A percentile compares a stretch with the other conserved stretches of the same genome.
Conservation (phyloP, 2,797 vertebrate species). For the Pogonophryne albipinna region DNA sequence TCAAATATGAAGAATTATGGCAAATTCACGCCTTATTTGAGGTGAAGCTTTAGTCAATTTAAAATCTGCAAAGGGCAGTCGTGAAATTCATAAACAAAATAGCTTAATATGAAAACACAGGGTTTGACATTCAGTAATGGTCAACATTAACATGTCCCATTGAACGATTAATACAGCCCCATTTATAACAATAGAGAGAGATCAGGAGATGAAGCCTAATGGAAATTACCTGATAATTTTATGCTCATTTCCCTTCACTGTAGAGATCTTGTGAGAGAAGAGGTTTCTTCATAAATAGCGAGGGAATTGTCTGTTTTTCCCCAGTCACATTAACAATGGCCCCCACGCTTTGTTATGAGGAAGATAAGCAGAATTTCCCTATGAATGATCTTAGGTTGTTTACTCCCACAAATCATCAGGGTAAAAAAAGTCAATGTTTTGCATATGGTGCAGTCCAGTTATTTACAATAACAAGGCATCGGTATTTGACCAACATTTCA, state of each 20-base stretch:
- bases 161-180: conserved; percentile 53
- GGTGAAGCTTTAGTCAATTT: conserved; percentile 29
- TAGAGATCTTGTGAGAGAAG: conserved; percentile 44
- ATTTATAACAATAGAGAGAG: conserved; percentile 53
- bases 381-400: conserved; percentile 73
- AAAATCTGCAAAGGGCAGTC: conserved; percentile 31
- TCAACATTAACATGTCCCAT: conserved; percentile 82
- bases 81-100: conserved; percentile 32
- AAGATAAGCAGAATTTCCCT: conserved; percentile 79
- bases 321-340: conserved; percentile 69
- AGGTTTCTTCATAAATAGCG: conserved; percentile 56
- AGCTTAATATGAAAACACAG: conserved; percentile 55
- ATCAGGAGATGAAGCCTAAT: conserved; percentile 62
- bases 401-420: conserved; percentile 63
- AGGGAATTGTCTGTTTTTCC: conserved; percentile 57
- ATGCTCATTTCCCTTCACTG: conserved; percentile 60
- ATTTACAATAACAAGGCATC: conserved; percentile 50
- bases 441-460: conserved; percentile 46
- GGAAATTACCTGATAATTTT: conserved; percentile 61
- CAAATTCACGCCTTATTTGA: not conserved
- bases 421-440: conserved; percentile 66
- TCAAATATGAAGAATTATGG: not conserved
- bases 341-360: conserved; percentile 52
- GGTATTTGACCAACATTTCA: conserved; percentile 61
- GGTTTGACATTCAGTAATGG: conserved; percentile 82